Evolutionary conservation across 2,113 vertebrate species (phyloP).

Genomic region (Cichladusa arquata): DNA sequence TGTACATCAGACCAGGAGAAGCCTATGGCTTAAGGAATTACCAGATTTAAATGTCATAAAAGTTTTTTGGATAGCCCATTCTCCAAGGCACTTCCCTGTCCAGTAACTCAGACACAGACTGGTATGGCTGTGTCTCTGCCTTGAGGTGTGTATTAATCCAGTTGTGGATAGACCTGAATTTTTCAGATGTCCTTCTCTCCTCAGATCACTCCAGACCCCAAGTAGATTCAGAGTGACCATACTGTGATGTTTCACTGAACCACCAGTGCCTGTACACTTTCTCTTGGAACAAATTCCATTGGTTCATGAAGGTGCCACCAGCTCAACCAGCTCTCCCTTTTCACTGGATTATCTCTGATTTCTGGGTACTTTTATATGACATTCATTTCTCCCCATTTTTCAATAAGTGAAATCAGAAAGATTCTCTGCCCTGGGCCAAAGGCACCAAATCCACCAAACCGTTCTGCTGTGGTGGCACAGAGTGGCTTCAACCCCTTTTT

Average conservation of each 20-base stretch:
- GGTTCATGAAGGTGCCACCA: not conserved
- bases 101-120: not conserved
- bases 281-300: not conserved
- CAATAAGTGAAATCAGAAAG: not conserved
- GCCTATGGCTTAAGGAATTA: not conserved
- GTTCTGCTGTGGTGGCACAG: not conserved
- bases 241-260: not conserved
- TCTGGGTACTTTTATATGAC: not conserved
- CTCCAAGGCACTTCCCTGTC: not conserved
- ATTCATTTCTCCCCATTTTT: not conserved
- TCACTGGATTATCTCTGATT: not conserved
- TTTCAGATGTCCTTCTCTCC: not conserved
- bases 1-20: not conserved
- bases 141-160: not conserved
- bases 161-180: not conserved
- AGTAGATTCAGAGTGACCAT: not conserved
- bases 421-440: not conserved
- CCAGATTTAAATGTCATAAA: not conserved
- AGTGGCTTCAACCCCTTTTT: not conserved
- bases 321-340: not conserved
- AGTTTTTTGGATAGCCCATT: not conserved
- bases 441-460: not conserved
- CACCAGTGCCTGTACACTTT: not conserved
- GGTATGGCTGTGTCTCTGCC: not conserved
- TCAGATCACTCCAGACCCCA: not conserved